phyloP scores from a whole-genome alignment of 2,797 vertebrate genomes.

The Dipus sagitta region DNA sequence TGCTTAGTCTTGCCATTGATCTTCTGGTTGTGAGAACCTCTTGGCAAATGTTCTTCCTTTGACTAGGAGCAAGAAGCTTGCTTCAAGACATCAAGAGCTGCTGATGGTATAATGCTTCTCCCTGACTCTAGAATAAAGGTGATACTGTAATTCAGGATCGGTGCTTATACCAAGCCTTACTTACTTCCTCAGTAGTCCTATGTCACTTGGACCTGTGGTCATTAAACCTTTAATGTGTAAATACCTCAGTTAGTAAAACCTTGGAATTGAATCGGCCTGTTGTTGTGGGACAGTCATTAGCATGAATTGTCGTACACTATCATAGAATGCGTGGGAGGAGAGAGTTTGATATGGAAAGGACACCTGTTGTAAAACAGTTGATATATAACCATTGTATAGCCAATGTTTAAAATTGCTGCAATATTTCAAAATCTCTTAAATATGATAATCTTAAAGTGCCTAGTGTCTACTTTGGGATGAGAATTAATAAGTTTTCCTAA shows the following conservation, averaged over 20 bases:
- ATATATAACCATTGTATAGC: not conserved
- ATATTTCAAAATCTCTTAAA: slow-evolving; percentile 4
- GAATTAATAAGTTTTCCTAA: not conserved
- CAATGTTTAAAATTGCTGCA: slow-evolving; percentile 6
- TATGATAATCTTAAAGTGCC: slow-evolving; percentile 50
- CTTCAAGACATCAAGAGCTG: slow-evolving; percentile 29
- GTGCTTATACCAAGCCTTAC: not conserved
- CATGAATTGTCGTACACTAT: not conserved
- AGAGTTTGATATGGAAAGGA: slow-evolving; percentile 12
- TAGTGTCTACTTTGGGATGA: slow-evolving; percentile 20
- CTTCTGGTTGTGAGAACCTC: slow-evolving; percentile 66
- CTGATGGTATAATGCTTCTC: slow-evolving; percentile 25
- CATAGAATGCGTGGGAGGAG: not conserved
- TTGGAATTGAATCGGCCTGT: not conserved
- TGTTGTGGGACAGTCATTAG: not conserved
- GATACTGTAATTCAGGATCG: not conserved
- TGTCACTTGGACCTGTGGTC: not conserved
- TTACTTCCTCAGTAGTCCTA: slow-evolving; percentile 35
- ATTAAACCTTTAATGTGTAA: not conserved
- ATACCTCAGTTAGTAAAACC: slow-evolving; percentile 16
- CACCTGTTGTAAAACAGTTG: slow-evolving; percentile 20
- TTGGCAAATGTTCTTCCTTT: slow-evolving; percentile 54
- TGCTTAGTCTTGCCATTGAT: slow-evolving; percentile 64
- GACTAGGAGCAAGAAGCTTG: slow-evolving; percentile 54
- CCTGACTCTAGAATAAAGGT: not conserved